Evolutionary conservation across 2,113 vertebrate genomes (phyloP), one percentile per base, ranked within the genome.

Genomic region (Myiagra hebetior): DNA sequence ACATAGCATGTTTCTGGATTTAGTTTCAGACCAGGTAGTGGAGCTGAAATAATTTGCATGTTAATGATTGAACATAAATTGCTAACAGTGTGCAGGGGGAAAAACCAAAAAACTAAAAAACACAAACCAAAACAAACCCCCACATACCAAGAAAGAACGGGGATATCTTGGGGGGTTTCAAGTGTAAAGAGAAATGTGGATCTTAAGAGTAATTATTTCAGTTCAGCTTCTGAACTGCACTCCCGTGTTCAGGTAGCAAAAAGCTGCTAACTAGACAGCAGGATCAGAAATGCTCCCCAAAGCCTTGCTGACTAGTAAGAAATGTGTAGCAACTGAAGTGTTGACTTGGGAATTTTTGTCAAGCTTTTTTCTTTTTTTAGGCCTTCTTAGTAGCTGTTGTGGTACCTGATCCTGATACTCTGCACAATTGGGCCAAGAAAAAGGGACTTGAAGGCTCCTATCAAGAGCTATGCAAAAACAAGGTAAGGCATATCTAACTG

Each of bases 351-450:
- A 60, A 39, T 33, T 77, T 46, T 77, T 87, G 44, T 68, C 27
- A 69, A 60, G 17, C 9, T 44, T 59, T 52, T 17, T 70, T 28
- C 2, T 10, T 35, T 44, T 57, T 49, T 91, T 14, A 99, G 99
- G 98, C 99, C 5, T 99, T 99, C 89, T 98, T 99, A 89, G 98
- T 99, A 95, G 99, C 95, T 47, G 76, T 99, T 53, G 98, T 99
- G 79, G 98, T 99, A 39, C 99, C 99, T 10, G 99, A 99, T 97
- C 98, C 97, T 10, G 99, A 99, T 72, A 97, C 94, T 39, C 95
- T 99, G 78, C 47, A 93, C 28, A 88, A 46, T 37, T 99, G 99
- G 99, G 98, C 98, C 56, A 98, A 97, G 95, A 99, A 98, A 95
- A 99, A 91, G 79, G 99, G 99, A 30, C 52, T 99, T 60, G 97